Evolutionary conservation across 1,140 invertebrate genomes (phyloP).

Genomic region (Cardiocondyla obscurior): DNA sequence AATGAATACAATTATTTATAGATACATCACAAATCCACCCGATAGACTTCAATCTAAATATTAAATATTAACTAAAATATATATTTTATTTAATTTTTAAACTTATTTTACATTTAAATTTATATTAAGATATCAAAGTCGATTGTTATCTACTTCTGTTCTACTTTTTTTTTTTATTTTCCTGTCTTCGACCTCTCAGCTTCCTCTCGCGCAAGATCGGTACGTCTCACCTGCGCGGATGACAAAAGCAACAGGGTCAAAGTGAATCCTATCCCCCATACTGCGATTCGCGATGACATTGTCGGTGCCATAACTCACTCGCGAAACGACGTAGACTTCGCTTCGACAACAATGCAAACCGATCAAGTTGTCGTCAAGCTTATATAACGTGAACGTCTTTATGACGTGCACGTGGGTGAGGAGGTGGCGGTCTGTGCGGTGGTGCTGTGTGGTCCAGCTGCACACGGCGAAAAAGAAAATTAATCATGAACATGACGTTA

Average conservation of each 20-base stretch:
- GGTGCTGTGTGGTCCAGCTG: not conserved
- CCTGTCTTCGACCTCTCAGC: not conserved
- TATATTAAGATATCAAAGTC: too few species aligned
- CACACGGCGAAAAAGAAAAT: constrained; percentile 45
- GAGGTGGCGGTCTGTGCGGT: not conserved
- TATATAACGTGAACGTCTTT: constrained; percentile 42
- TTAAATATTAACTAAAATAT: not conserved
- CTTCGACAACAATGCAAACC: constrained; percentile 56
- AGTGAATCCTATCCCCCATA: not conserved
- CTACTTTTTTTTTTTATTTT: too few species aligned
- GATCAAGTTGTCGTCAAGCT: constrained; percentile 38
- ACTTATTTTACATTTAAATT: not conserved
- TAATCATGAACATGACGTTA: constrained; percentile 42
- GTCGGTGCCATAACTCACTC: constrained; percentile 40
- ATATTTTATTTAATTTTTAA: not conserved
- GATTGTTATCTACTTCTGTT: too few species aligned
- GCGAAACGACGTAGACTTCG: constrained; percentile 31
- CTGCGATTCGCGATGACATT: constrained; percentile 22
- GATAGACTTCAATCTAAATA: not conserved
- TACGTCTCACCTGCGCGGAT: constrained; percentile 44
- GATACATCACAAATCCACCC: not conserved
- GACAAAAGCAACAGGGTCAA: constrained; percentile 21
- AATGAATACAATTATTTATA: not conserved
- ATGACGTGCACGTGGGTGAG: constrained; percentile 37
- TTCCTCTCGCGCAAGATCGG: not conserved